A percentile compares a stretch with the other conserved stretches of the same genome.
These are phyloP conservation scores for Polyommatus iphigenia DNA, from an alignment of 2,888 invertebrate species.

Conservation along the genomic window DNA sequence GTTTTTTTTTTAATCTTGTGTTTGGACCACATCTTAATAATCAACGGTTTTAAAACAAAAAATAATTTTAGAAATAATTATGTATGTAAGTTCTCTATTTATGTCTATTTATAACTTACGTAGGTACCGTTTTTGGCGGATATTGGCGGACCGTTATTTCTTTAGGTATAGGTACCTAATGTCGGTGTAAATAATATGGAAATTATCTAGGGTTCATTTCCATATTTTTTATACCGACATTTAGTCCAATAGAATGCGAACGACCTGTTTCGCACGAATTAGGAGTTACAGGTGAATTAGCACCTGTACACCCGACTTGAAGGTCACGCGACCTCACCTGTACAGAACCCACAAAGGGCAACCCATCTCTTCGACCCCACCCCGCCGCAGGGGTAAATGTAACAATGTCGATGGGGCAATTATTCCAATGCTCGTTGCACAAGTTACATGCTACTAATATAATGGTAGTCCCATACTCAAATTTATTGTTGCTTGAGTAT, in stretches of 20 bases:
- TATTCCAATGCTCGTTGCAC: not conserved
- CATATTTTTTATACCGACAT: constrained; percentile 32
- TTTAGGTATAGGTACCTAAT: constrained; percentile 3
- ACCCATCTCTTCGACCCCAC: not conserved
- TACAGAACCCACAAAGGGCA: constrained; percentile 38
- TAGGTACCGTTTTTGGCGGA: too few relatives aligned
- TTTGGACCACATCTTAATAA: too few relatives aligned
- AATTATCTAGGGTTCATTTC: not conserved
- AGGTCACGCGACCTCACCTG: constrained; percentile 53
- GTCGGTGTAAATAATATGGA: constrained; percentile 24
- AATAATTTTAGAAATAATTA: not conserved
- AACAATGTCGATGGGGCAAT: not conserved
- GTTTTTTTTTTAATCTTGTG: not conserved
- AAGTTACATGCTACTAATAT: not conserved
- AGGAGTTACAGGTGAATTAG: constrained; percentile 64
- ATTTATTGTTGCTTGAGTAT: too few relatives aligned
- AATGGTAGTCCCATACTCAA: too few relatives aligned
- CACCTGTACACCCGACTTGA: constrained; percentile 61
- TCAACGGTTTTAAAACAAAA: too few relatives aligned
- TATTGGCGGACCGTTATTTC: constrained; percentile 6
- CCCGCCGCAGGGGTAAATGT: not conserved
- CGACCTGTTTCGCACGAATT: constrained; percentile 14
- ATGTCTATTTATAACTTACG: not conserved
- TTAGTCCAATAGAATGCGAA: not conserved
- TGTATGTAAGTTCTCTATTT: not conserved